These are phyloP conservation scores for Morpho achilles DNA, from an alignment of 2,888 invertebrate genomes.

Conservation along the genomic window DNA sequence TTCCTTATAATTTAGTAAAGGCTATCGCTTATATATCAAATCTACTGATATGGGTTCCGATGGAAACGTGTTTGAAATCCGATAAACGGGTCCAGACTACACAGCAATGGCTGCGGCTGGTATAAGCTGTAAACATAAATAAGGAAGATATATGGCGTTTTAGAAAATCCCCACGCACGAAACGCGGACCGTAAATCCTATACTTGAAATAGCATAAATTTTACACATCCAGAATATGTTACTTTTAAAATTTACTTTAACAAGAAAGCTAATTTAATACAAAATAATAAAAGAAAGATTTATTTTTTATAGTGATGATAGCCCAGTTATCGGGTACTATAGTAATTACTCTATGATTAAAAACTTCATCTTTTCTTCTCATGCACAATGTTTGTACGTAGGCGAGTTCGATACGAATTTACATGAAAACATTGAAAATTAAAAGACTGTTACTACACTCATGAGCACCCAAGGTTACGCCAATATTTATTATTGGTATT, in stretches of 20 bases:
- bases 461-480: too few relatives aligned
- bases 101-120: conserved; percentile 59
- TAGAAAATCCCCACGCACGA: conserved; percentile 73
- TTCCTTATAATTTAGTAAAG: conserved; percentile 23
- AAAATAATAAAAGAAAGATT: too few relatives aligned
- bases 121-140: conserved; percentile 77
- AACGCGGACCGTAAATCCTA: conserved; percentile 60
- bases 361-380: too few relatives aligned
- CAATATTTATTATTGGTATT: too few relatives aligned
- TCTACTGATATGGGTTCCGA: conserved; percentile 54
- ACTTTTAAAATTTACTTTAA: conserved; percentile 22
- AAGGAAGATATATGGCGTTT: conserved; percentile 72
- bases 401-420: too few relatives aligned
- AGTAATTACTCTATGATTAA: too few relatives aligned
- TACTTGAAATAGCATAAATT: conserved; percentile 65
- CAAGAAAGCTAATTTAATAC: conserved; percentile 3
- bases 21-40: conserved; percentile 57
- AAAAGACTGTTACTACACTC: too few relatives aligned
- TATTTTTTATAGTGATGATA: too few relatives aligned
- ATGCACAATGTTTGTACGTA: too few relatives aligned
- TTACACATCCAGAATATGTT: conserved; percentile 34
- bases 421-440: too few relatives aligned
- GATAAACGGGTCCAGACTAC: conserved; percentile 74
- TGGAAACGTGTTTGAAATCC: conserved; percentile 72
- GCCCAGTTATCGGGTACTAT: too few relatives aligned